phyloP scores from a whole-genome alignment of 2,888 invertebrate genomes.

The Plebejus anna region DNA sequence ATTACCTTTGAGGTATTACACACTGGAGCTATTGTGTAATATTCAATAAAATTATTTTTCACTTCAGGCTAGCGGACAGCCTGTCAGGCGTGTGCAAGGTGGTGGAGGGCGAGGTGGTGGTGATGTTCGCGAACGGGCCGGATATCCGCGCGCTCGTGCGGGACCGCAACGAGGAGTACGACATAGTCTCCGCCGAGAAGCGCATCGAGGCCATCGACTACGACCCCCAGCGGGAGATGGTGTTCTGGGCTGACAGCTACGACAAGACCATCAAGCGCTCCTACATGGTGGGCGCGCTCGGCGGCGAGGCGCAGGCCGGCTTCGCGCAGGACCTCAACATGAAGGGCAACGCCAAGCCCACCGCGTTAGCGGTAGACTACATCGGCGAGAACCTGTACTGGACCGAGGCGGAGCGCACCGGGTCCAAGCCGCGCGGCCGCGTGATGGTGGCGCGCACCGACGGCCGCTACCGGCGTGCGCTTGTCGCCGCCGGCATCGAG shows the following conservation, averaged over 20 bases:
- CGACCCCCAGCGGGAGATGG: slow-evolving; percentile 88
- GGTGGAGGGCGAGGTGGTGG: slow-evolving; percentile 81
- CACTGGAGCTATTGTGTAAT: too few species aligned
- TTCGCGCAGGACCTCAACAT: slow-evolving; percentile 93
- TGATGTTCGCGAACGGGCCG: slow-evolving; percentile 90
- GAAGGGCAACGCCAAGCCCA: slow-evolving; percentile 90
- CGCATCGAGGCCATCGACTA: slow-evolving; percentile 95
- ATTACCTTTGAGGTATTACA: too few species aligned
- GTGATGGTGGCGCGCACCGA: slow-evolving; percentile 94
- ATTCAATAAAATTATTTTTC: neutral
- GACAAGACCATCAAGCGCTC: slow-evolving; percentile 95
- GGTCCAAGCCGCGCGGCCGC: slow-evolving; percentile 86
- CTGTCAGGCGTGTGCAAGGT: slow-evolving; percentile 91
- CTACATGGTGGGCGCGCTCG: slow-evolving; percentile 89
- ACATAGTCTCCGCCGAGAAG: slow-evolving; percentile 90
- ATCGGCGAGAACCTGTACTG: slow-evolving; percentile 96
- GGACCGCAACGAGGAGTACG: slow-evolving; percentile 84
- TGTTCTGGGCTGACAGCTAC: slow-evolving; percentile 98
- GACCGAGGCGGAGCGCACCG: slow-evolving; percentile 90
- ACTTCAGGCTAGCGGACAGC: slow-evolving; percentile 82
- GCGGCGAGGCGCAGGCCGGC: slow-evolving; percentile 89
- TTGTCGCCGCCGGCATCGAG: slow-evolving; percentile 89
- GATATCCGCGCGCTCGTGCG: slow-evolving; percentile 89
- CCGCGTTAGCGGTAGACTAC: slow-evolving; percentile 96
- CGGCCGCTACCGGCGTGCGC: slow-evolving; percentile 90